Conservation (phyloP, 1,140 invertebrate species). For the Brachionus asplanchnoidis region DNA sequence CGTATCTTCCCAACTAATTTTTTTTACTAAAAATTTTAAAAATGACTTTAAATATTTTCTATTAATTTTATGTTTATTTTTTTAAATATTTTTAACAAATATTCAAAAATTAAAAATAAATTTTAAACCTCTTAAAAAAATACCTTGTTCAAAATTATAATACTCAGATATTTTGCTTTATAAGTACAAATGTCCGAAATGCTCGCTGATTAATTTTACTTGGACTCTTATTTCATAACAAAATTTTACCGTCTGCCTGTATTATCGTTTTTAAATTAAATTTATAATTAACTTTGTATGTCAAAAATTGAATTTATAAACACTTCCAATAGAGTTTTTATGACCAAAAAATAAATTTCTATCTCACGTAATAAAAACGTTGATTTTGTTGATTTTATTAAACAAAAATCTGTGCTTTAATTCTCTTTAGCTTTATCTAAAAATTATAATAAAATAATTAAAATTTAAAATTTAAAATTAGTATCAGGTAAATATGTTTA, state of each 20-base stretch:
- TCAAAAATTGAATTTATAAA: background rate
- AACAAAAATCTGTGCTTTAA: background rate
- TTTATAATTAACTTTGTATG: background rate
- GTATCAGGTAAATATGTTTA: background rate
- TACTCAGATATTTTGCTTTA: background rate
- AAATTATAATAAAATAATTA: conserved; percentile 2
- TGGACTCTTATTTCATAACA: background rate
- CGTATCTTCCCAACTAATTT: background rate
- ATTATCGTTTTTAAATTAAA: background rate
- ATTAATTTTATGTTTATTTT: background rate
- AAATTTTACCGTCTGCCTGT: background rate
- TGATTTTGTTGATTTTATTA: background rate
- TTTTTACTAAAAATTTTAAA: background rate
- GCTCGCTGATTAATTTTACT: background rate
- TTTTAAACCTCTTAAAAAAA: background rate
- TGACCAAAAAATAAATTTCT: background rate
- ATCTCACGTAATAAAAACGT: background rate
- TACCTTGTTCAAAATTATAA: background rate
- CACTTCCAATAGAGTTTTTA: background rate
- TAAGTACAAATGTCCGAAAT: background rate
- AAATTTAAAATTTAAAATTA: background rate
- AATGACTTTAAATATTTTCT: background rate
- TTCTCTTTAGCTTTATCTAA: background rate
- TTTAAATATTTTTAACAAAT: background rate
- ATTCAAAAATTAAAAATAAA: background rate